Evolutionary conservation across 1,140 invertebrate species (phyloP).

Genomic region (Brachionus plicatilis): DNA sequence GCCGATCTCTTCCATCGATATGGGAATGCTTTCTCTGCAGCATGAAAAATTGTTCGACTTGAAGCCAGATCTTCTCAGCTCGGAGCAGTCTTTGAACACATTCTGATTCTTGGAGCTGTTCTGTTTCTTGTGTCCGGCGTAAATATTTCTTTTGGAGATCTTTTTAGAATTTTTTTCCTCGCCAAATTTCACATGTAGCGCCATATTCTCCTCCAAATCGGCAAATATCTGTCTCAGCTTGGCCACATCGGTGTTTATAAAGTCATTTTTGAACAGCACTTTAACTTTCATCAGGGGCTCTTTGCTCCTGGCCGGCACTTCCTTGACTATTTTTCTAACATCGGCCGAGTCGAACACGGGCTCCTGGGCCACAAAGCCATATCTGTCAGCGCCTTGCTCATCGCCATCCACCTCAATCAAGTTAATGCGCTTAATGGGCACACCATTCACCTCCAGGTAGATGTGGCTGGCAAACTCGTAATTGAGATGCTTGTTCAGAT

Average conservation of each 20-base stretch:
- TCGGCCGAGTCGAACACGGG: background rate
- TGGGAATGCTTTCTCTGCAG: background rate
- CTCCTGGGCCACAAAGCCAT: background rate
- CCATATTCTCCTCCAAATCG: slow-evolving; percentile 1
- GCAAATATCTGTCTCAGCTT: background rate
- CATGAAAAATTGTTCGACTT: slow-evolving; percentile 9
- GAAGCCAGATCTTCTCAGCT: background rate
- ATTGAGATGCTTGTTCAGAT: background rate
- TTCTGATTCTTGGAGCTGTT: slow-evolving; percentile 12
- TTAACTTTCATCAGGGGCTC: background rate
- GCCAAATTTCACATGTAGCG: slow-evolving; percentile 20
- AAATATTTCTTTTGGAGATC: background rate
- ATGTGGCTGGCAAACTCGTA: background rate
- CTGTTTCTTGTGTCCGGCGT: background rate
- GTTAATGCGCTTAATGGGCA: background rate
- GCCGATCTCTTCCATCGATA: slow-evolving; percentile 13
- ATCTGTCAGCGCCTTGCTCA: background rate
- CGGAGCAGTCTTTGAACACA: slow-evolving; percentile 12
- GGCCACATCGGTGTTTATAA: background rate
- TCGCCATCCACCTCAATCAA: background rate
- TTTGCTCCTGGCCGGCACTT: background rate
- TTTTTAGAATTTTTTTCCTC: background rate
- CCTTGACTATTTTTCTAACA: background rate
- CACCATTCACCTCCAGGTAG: background rate
- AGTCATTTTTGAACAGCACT: slow-evolving; percentile 1